Evolutionary conservation across 2,797 vertebrate genomes (phyloP).

Genomic region (Crenichthys baileyi): DNA sequence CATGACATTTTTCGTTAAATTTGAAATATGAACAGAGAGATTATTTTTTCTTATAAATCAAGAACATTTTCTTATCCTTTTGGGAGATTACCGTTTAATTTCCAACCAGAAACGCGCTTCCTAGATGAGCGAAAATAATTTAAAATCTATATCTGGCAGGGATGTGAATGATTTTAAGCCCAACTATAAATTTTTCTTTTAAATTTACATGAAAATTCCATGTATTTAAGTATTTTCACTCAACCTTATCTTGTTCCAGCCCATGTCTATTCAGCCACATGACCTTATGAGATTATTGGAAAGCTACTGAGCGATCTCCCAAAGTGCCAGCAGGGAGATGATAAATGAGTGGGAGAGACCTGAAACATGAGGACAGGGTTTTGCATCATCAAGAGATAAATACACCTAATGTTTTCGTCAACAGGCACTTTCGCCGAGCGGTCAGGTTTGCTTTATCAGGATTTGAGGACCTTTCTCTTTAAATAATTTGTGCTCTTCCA

Average conservation of each 20-base stretch:
- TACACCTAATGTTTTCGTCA: slow-evolving; percentile 64
- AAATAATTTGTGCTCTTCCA: slow-evolving; percentile 71
- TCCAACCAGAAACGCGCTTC: not conserved
- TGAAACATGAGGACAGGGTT: slow-evolving; percentile 79
- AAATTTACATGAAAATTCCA: not conserved
- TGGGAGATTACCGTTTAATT: not conserved
- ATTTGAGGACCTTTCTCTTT: slow-evolving; percentile 45
- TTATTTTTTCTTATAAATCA: not conserved
- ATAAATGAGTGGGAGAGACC: not conserved
- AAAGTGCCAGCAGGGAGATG: slow-evolving; percentile 23
- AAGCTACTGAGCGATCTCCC: slow-evolving; percentile 31
- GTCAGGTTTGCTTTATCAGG: slow-evolving; percentile 54
- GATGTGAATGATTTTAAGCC: not conserved
- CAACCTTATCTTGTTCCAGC: not conserved
- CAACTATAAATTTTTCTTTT: not conserved
- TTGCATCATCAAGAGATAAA: slow-evolving; percentile 82
- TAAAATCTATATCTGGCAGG: not conserved
- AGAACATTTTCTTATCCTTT: not conserved
- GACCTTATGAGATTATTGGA: slow-evolving; percentile 39
- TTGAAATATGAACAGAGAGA: not conserved
- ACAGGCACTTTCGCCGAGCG: slow-evolving; percentile 86
- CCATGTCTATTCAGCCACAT: slow-evolving; percentile 24
- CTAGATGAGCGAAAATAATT: not conserved
- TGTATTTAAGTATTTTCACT: not conserved
- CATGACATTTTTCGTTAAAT: too few species aligned